A percentile compares a stretch with the other conserved stretches of the same genome.
phyloP scores from a whole-genome alignment of 1,140 invertebrate species.

The Helicorthomorpha holstii region DNA sequence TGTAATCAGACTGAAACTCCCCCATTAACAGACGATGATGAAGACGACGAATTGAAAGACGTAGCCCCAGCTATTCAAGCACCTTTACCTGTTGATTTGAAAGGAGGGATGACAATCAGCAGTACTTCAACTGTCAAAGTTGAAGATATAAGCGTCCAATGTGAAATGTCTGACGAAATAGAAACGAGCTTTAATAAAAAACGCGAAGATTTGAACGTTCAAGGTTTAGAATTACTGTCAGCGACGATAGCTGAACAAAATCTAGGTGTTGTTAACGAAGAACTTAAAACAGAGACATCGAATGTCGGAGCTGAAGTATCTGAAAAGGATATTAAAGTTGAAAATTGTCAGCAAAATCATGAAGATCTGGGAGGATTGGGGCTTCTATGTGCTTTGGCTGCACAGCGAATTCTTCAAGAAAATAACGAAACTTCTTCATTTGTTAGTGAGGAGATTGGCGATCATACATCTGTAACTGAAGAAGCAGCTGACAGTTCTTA shows the following conservation, averaged over 20 bases:
- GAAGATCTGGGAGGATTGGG: slow-evolving; percentile 45
- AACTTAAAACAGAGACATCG: background rate
- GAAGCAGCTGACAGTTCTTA: slow-evolving; percentile 8
- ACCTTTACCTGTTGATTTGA: background rate
- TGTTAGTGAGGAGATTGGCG: slow-evolving; percentile 13
- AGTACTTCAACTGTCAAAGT: background rate
- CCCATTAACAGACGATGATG: slow-evolving; percentile 24
- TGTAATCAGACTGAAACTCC: slow-evolving; percentile 58
- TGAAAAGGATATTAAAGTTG: background rate
- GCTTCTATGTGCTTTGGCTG: slow-evolving; percentile 62
- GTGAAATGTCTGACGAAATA: background rate
- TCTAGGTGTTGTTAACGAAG: background rate
- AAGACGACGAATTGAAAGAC: slow-evolving; percentile 19
- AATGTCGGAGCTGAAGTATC: background rate
- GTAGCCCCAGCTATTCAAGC: background rate
- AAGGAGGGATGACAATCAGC: background rate
- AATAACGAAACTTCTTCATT: slow-evolving; percentile 1
- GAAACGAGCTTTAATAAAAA: background rate
- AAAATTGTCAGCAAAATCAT: too few relatives aligned
- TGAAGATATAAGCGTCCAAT: background rate
- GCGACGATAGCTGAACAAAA: slow-evolving; percentile 50
- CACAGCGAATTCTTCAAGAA: slow-evolving; percentile 63
- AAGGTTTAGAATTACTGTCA: slow-evolving; percentile 58
- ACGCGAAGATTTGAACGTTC: slow-evolving; percentile 33
- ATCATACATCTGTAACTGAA: slow-evolving; percentile 16